Percentiles rank a stretch among this genome's conserved stretches.
These are phyloP conservation scores for Trichopoda pennipes DNA, from an alignment of 2,888 invertebrate genomes.

Conservation along the genomic window DNA sequence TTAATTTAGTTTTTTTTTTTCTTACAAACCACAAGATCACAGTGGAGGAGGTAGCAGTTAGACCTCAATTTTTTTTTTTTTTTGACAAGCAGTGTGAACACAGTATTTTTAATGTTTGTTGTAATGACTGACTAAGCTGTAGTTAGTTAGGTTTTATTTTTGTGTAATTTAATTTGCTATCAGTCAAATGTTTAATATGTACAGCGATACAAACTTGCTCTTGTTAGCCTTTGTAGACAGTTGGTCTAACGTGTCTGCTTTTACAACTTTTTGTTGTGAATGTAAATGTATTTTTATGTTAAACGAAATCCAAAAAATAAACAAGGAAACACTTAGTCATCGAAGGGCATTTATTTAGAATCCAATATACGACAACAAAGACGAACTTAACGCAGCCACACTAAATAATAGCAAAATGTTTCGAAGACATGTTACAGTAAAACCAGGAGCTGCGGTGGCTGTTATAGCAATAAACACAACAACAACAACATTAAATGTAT, in stretches of 20 bases:
- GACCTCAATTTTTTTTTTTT: constrained; percentile 3
- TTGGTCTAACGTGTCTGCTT: constrained; percentile 18
- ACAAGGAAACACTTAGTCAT: constrained; percentile 42
- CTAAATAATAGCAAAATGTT: constrained; percentile 5
- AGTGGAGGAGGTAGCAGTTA: background rate
- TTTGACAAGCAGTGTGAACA: constrained; percentile 17
- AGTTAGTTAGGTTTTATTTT: constrained; percentile 1
- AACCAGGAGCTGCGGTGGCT: constrained; percentile 2
- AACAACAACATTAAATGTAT: constrained; percentile 39
- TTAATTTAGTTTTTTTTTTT: background rate
- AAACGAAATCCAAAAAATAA: background rate
- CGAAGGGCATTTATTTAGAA: constrained; percentile 73
- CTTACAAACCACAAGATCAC: background rate
- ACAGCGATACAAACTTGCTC: background rate
- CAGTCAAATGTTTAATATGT: background rate
- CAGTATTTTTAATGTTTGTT: constrained; percentile 19
- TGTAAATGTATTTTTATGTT: background rate
- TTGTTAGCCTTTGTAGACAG: background rate
- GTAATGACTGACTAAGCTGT: constrained; percentile 40
- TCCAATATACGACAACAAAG: constrained; percentile 24
- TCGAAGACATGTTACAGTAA: background rate
- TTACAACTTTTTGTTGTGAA: constrained; percentile 12
- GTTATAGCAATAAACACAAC: constrained; percentile 19
- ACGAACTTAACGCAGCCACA: constrained; percentile 37
- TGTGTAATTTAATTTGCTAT: too few relatives aligned